Conservation (phyloP, 2,888 invertebrate species). For the Proisotoma minuta region DNA sequence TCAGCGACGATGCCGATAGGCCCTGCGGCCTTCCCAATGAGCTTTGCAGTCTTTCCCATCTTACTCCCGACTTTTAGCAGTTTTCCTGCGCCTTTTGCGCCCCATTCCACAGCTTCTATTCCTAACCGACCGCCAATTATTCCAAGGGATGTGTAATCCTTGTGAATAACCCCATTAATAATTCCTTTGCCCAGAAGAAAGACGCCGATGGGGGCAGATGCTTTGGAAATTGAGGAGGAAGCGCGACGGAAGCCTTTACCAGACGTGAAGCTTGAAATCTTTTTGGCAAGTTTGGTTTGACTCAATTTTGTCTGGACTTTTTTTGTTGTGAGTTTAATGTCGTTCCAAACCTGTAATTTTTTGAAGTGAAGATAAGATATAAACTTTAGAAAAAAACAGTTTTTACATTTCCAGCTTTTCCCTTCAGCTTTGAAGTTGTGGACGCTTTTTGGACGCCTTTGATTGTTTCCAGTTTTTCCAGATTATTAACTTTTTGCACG, state of each 20-base stretch:
- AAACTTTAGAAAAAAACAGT: too few species aligned
- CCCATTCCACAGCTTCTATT: background rate
- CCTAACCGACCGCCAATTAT: constrained; percentile 5
- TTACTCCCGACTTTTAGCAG: background rate
- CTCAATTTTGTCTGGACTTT: background rate
- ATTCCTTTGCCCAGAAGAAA: constrained; percentile 1
- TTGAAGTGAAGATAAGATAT: too few species aligned
- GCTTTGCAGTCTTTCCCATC: background rate
- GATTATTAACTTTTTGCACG: background rate
- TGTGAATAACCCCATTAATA: background rate
- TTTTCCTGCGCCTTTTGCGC: background rate
- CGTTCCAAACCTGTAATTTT: background rate
- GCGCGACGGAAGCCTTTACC: background rate
- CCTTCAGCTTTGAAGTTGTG: background rate
- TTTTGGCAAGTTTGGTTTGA: background rate
- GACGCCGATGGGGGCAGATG: background rate
- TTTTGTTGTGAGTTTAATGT: background rate
- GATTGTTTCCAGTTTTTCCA: background rate
- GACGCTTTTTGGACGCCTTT: background rate
- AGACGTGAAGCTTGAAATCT: background rate
- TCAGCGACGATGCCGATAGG: constrained; percentile 13
- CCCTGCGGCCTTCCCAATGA: constrained; percentile 15
- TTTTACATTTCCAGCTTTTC: background rate
- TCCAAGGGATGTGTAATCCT: background rate
- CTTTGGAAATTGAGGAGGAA: background rate